phyloP scores from a whole-genome alignment of 2,797 vertebrate species.

The Emys orbicularis region DNA sequence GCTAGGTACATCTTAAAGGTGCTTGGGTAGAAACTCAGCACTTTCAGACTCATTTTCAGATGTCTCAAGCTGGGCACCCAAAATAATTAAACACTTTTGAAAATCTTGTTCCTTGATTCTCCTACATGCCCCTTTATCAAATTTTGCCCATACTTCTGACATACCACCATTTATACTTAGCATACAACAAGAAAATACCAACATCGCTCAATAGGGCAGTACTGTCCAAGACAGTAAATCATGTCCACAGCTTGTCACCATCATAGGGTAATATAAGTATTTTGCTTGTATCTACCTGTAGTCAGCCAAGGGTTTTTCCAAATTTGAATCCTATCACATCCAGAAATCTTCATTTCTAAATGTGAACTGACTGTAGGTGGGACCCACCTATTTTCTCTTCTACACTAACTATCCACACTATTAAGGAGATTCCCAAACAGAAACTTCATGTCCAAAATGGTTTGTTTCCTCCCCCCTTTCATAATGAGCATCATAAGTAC shows the following conservation, averaged over 20 bases:
- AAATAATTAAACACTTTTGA: background rate
- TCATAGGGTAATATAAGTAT: background rate
- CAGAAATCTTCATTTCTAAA: background rate
- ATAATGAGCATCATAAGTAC: background rate
- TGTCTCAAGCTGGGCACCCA: background rate
- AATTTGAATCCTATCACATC: background rate
- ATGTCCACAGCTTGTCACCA: background rate
- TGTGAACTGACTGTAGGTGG: background rate
- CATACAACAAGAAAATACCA: background rate
- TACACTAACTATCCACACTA: background rate
- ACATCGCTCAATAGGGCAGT: background rate
- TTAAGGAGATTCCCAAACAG: background rate
- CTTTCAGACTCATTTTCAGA: background rate
- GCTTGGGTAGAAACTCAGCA: background rate
- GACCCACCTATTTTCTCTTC: background rate
- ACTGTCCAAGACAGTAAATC: background rate
- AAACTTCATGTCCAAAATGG: background rate
- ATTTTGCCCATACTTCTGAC: background rate
- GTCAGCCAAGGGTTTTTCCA: background rate
- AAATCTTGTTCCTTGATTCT: background rate
- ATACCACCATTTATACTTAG: background rate
- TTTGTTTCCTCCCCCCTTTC: background rate
- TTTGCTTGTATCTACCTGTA: background rate
- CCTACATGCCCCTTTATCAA: background rate
- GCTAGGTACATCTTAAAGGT: background rate